Conservation (phyloP, 2,797 vertebrate genomes). For the Neosalanx taihuensis region DNA sequence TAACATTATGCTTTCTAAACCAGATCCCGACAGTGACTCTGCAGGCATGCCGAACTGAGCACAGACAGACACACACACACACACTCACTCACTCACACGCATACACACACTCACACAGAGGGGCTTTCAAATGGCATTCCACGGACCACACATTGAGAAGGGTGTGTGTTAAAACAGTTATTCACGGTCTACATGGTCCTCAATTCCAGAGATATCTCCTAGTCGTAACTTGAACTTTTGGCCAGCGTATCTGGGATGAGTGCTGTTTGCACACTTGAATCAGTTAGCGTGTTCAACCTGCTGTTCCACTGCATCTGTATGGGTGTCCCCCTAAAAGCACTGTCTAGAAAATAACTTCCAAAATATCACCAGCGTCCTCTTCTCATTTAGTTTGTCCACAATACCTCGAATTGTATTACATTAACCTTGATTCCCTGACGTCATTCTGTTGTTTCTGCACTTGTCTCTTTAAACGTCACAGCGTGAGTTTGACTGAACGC, state of each 20-base stretch:
- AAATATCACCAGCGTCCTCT: neutral
- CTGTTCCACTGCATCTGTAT: neutral
- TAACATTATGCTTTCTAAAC: slow-evolving; percentile 11
- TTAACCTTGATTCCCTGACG: too few relatives aligned
- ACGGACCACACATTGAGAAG: slow-evolving; percentile 74
- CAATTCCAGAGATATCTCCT: slow-evolving; percentile 59
- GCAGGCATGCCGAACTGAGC: neutral
- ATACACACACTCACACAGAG: slow-evolving; percentile 34
- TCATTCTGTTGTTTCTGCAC: too few relatives aligned
- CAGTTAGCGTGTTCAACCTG: slow-evolving; percentile 26
- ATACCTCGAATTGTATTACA: too few relatives aligned
- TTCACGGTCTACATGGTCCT: slow-evolving; percentile 66
- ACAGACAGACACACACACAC: slow-evolving; percentile 8
- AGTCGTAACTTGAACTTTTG: slow-evolving; percentile 55
- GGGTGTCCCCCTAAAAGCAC: neutral
- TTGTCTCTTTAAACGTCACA: too few relatives aligned
- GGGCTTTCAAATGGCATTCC: slow-evolving; percentile 59
- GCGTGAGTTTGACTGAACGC: too few relatives aligned
- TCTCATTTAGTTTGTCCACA: neutral
- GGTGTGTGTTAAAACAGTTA: slow-evolving; percentile 71
- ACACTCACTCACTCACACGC: slow-evolving; percentile 22
- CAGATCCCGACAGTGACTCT: slow-evolving; percentile 43
- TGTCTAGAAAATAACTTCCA: neutral
- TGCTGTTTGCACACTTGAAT: slow-evolving; percentile 18
- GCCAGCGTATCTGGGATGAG: slow-evolving; percentile 28